phyloP scores from a whole-genome alignment of 2,888 invertebrate genomes.

The Eupithecia exiguata region DNA sequence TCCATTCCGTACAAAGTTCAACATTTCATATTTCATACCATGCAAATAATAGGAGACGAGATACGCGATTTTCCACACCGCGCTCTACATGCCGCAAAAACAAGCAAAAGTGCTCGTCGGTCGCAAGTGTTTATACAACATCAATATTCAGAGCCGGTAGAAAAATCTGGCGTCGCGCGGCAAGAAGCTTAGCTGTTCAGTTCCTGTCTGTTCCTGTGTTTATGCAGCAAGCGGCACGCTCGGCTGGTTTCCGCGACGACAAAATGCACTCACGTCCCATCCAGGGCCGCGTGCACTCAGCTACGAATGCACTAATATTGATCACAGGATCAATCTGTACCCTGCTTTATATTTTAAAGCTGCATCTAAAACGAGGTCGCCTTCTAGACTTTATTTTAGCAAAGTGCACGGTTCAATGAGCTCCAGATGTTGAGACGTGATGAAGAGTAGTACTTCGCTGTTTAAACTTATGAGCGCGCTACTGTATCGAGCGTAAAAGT shows the following conservation, averaged over 20 bases:
- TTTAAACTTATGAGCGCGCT: conserved; percentile 10
- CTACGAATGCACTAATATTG: conserved; percentile 73
- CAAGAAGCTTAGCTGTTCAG: conserved; percentile 60
- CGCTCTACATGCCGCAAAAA: conserved; percentile 51
- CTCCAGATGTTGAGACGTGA: conserved; percentile 31
- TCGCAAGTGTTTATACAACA: conserved; percentile 62
- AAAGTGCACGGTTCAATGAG: conserved; percentile 36
- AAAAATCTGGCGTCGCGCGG: conserved; percentile 63
- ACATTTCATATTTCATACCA: conserved; percentile 36
- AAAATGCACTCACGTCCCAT: conserved; percentile 79
- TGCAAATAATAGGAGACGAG: conserved; percentile 35
- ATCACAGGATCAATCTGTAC: conserved; percentile 62
- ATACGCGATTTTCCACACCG: conserved; percentile 45
- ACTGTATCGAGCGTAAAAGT: conserved; percentile 9
- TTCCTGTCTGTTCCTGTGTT: conserved; percentile 62
- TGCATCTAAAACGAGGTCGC: conserved; percentile 44
- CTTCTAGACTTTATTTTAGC: conserved; percentile 40
- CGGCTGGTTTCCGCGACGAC: conserved; percentile 75
- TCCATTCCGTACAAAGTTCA: conserved; percentile 27
- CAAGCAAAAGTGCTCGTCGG: conserved; percentile 45
- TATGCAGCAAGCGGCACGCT: conserved; percentile 68
- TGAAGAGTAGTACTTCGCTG: conserved; percentile 10
- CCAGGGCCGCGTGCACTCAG: conserved; percentile 65
- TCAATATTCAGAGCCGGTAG: conserved; percentile 73
- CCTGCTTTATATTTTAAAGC: conserved; percentile 46